Evolutionary conservation across 2,797 vertebrate species (phyloP), one percentile per base, ranked within the genome.

Genomic region (Sebastes ruberrimus): DNA sequence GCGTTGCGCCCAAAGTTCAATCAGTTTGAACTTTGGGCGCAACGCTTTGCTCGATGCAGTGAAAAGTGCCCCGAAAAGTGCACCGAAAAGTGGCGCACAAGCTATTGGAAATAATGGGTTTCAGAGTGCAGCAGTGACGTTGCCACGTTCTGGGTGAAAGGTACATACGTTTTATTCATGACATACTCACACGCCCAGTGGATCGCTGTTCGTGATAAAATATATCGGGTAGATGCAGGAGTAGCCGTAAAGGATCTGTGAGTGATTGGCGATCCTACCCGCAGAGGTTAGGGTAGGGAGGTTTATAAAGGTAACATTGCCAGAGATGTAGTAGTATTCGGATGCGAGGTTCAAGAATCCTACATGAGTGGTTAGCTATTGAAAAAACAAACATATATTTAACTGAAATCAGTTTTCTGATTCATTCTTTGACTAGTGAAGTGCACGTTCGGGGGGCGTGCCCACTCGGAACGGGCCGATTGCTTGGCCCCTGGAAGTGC

Each of bases 211-310:
- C 71, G 96, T 56, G 68, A 95, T 28, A 76, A 96, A 95, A 81
- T 95, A 94, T 86, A 96, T 89, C 0, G 94, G 94, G 82, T 96
- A 96, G 7, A 42, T 33, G 81, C 96, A 96, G 63, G 96, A 96
- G 83, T 94, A 96, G 86, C 78, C 90, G 89, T 96, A 96, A 3
- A 89, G 64, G 78, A 96, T 86, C 71, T 93, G 89, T 0, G 89
- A 73, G 1, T 86, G 89, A 64, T 96, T 95, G 59, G 91, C 95
- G 83, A 96, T 95, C n/a, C 65, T 64, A 7, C 85, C 86, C 0
- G n/a, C 11, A 7, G 83, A 64, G 42, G 42, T 16, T 46, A 46
- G 42, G 42, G 14, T 18, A 46, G 14, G 42, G 2, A 90, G 89
- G 74, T 96, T 95, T 20, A 80, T 2, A 13, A 95, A 92, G 46